Percentiles rank a stretch among this genome's conserved stretches.
phyloP scores from a whole-genome alignment of 2,888 invertebrate genomes.

The Megaustenia siamemsis region DNA sequence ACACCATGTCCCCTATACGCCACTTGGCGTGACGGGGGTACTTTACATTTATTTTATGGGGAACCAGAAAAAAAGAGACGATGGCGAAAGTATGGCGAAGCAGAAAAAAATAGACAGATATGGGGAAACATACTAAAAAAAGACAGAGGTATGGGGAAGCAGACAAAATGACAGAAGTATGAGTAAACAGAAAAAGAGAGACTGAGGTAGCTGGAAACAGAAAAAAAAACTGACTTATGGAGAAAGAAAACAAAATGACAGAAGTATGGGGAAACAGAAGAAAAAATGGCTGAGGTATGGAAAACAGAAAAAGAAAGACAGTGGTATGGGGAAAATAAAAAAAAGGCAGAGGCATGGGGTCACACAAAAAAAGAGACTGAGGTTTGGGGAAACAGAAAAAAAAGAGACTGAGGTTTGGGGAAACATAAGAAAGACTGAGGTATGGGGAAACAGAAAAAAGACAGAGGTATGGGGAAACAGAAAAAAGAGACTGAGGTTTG shows the following conservation, averaged over 20 bases:
- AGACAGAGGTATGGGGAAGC: neutral
- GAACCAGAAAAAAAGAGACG: neutral
- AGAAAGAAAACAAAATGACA: neutral
- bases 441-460: neutral
- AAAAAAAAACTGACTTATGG: neutral
- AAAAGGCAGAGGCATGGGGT: too few species aligned
- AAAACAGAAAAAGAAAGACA: too few species aligned
- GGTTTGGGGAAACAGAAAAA: too few species aligned
- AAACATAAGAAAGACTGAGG: neutral
- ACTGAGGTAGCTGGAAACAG: neutral
- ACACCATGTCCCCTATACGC: too few species aligned
- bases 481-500: too few species aligned
- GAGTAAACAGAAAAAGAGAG: neutral
- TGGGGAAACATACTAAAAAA: too few species aligned
- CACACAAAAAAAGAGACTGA: too few species aligned
- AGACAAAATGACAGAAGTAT: neutral
- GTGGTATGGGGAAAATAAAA: too few species aligned
- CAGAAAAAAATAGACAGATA: too few species aligned
- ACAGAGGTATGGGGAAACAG: neutral
- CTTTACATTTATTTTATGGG: too few species aligned
- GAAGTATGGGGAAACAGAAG: neutral
- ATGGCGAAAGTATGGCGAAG: neutral
- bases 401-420: too few species aligned
- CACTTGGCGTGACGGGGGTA: too few species aligned
- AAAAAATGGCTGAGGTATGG: neutral